These are phyloP conservation scores for Callaeas wilsoni DNA, from an alignment of 2,113 vertebrate genomes.

Conservation along the genomic window DNA sequence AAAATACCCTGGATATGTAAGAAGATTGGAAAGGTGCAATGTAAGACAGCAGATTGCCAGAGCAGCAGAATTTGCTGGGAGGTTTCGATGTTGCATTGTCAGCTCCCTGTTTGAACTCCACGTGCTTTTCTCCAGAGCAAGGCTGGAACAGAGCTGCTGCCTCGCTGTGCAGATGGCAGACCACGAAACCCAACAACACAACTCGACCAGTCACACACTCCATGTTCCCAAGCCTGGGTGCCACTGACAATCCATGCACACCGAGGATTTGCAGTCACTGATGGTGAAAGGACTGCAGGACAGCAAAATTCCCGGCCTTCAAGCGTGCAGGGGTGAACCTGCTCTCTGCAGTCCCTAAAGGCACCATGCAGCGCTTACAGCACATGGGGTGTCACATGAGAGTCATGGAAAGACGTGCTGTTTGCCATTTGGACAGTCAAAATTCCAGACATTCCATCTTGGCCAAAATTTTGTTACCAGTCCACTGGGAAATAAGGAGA, in stretches of 20 bases:
- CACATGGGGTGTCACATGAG: neutral
- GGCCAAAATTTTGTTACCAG: neutral
- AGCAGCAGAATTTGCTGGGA: neutral
- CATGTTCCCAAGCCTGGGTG: accelerated
- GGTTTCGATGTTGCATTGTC: neutral
- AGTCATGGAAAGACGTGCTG: neutral
- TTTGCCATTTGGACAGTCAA: neutral
- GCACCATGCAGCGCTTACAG: neutral
- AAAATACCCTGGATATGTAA: neutral
- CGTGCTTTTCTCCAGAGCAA: accelerated
- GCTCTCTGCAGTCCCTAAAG: neutral
- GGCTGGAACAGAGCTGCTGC: neutral
- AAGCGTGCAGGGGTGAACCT: neutral
- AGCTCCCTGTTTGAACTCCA: neutral
- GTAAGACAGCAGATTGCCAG: neutral
- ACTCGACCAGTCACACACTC: no score
- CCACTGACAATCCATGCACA: neutral
- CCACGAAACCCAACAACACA: neutral
- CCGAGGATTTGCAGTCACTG: neutral
- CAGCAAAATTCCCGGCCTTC: neutral
- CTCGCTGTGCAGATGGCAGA: neutral
- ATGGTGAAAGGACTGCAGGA: neutral
- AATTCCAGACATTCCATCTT: neutral
- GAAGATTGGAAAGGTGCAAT: neutral
- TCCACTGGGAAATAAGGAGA: neutral